Evolutionary conservation across 2,888 invertebrate species (phyloP).

Genomic region (Halocaridina rubra): DNA sequence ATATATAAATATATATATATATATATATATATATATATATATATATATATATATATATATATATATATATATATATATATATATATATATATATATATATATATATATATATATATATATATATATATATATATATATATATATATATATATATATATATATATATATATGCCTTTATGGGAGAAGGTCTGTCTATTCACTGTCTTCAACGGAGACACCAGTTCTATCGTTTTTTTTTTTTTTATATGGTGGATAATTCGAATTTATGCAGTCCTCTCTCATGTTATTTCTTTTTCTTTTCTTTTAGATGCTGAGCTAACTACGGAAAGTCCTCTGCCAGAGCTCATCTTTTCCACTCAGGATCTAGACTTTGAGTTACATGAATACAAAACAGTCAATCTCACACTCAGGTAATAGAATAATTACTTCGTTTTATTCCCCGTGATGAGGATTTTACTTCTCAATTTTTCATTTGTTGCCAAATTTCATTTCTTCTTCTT

Average conservation of each 20-base stretch:
- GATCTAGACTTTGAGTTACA: neutral
- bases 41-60: neutral
- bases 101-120: constrained; percentile 17
- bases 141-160: constrained; percentile 18
- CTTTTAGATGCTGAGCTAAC: neutral
- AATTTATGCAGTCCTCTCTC: too few species aligned
- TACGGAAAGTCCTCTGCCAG: neutral
- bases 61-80: neutral
- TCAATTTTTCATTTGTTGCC: too few species aligned
- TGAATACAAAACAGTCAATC: neutral
- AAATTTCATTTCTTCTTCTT: too few species aligned
- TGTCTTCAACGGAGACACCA: too few species aligned
- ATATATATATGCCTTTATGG: neutral
- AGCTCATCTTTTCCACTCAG: neutral
- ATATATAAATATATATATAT: neutral
- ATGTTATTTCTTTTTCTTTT: too few species aligned
- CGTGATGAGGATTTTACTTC: too few species aligned
- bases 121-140: constrained; percentile 6
- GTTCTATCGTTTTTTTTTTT: too few species aligned
- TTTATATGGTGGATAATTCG: too few species aligned
- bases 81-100: neutral
- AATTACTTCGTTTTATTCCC: too few species aligned
- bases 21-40: neutral
- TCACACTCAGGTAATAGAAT: neutral
- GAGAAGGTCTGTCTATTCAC: too few species aligned